Percentiles rank a stretch among this genome's conserved stretches.
Conservation (phyloP, 2,888 invertebrate species). For the Xylota segnis region DNA sequence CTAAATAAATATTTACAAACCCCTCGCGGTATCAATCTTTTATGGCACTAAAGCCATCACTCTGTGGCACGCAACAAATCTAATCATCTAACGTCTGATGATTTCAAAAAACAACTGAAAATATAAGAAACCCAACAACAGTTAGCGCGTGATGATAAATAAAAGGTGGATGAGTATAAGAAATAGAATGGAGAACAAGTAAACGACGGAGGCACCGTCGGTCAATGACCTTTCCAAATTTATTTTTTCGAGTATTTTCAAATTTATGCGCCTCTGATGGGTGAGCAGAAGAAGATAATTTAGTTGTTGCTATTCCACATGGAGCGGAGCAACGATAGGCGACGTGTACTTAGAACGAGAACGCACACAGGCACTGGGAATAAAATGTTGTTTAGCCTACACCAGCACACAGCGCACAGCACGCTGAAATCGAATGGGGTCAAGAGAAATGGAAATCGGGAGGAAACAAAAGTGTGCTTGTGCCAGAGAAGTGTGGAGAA, state of each 20-base stretch:
- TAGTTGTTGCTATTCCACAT: slow-evolving; percentile 16
- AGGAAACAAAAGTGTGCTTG: slow-evolving; percentile 49
- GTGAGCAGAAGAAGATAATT: slow-evolving; percentile 12
- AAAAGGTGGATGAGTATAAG: slow-evolving; percentile 19
- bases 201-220: slow-evolving; percentile 39
- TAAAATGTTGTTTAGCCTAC: slow-evolving; percentile 30
- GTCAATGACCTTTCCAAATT: slow-evolving; percentile 54
- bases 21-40: not conserved
- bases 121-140: slow-evolving; percentile 8
- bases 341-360: slow-evolving; percentile 36
- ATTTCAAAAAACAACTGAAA: slow-evolving; percentile 16
- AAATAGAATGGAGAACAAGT: slow-evolving; percentile 20
- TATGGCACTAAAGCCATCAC: not conserved
- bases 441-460: slow-evolving; percentile 69
- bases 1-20: slow-evolving; percentile 17
- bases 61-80: slow-evolving; percentile 4
- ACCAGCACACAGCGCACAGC: slow-evolving; percentile 19
- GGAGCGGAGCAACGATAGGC: slow-evolving; percentile 8
- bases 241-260: slow-evolving; percentile 39
- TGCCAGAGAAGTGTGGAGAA: slow-evolving; percentile 20
- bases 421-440: slow-evolving; percentile 66
- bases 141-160: slow-evolving; percentile 6
- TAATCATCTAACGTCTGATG: slow-evolving; percentile 25
- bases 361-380: slow-evolving; percentile 28
- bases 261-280: slow-evolving; percentile 44